These are phyloP conservation scores for Noctua janthina DNA, from an alignment of 2,888 invertebrate species.

Conservation along the genomic window DNA sequence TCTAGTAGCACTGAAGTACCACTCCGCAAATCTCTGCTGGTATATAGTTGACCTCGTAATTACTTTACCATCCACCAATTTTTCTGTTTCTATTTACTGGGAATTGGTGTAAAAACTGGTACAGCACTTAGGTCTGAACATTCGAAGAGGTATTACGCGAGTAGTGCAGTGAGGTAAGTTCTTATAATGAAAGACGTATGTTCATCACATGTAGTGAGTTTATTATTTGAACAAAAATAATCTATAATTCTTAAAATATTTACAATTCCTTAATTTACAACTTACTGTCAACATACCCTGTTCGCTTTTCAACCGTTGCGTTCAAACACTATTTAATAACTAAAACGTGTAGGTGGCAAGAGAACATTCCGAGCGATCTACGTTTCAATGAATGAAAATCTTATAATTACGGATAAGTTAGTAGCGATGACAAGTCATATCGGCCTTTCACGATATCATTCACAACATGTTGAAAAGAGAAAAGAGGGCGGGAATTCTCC, in stretches of 20 bases:
- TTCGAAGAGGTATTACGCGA: not conserved
- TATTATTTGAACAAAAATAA: slow-evolving; percentile 90
- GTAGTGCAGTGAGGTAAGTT: not conserved
- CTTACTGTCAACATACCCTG: slow-evolving; percentile 89
- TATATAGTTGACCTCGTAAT: not conserved
- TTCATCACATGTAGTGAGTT: slow-evolving; percentile 86
- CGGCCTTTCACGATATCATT: slow-evolving; percentile 67
- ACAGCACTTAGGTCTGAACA: not conserved
- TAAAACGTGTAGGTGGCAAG: slow-evolving; percentile 79
- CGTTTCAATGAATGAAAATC: slow-evolving; percentile 50
- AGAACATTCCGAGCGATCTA: slow-evolving; percentile 67
- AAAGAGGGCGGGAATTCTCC: slow-evolving; percentile 80
- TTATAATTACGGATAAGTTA: slow-evolving; percentile 60
- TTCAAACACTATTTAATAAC: slow-evolving; percentile 73
- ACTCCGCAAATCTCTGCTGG: not conserved
- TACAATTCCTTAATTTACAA: slow-evolving; percentile 87
- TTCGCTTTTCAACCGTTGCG: slow-evolving; percentile 90
- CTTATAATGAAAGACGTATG: slow-evolving; percentile 72
- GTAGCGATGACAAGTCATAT: slow-evolving; percentile 53
- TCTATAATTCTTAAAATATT: slow-evolving; percentile 88
- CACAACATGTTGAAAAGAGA: slow-evolving; percentile 90
- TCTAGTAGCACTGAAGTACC: not conserved
- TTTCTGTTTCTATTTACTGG: not conserved
- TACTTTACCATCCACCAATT: not conserved
- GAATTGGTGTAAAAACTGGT: not conserved